Percentiles rank a stretch among this genome's conserved stretches.
Evolutionary conservation across 64 coral and sea anemone genomes (phyloP).

Genomic region (Pocillopora verrucosa): DNA sequence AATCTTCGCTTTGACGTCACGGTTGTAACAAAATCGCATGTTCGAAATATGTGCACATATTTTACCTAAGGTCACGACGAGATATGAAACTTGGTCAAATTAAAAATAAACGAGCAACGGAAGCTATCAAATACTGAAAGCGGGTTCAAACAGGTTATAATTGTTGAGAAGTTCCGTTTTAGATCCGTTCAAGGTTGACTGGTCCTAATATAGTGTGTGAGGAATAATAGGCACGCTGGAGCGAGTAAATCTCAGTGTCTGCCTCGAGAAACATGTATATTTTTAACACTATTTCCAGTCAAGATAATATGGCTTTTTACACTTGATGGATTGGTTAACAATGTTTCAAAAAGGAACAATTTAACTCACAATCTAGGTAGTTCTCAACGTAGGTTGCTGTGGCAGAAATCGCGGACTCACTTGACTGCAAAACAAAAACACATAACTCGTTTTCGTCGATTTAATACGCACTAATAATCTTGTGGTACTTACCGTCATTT

Average conservation of each 20-base stretch:
- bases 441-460: not conserved
- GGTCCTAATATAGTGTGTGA: no score
- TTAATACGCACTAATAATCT: not conserved
- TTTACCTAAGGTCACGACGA: not conserved
- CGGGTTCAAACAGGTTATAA: no score
- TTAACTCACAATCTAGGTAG: conserved; percentile 47
- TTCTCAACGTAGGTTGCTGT: conserved; percentile 35
- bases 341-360: not conserved
- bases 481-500: conserved; percentile 26
- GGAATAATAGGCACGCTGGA: no score
- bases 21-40: no score
- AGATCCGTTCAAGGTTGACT: no score
- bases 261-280: no score
- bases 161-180: no score
- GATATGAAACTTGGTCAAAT: not conserved
- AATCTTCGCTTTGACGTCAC: no score
- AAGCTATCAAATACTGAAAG: no score
- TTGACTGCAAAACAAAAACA: not conserved
- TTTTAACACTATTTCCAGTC: not conserved
- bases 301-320: not conserved
- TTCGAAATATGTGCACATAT: not conserved
- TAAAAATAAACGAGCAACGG: not conserved
- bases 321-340: not conserved
- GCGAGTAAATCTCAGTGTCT: no score
- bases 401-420: conserved; percentile 34